Base-by-base conservation (phyloP, 1,140 invertebrate species). In the Drosophila tsacasi region DNA sequence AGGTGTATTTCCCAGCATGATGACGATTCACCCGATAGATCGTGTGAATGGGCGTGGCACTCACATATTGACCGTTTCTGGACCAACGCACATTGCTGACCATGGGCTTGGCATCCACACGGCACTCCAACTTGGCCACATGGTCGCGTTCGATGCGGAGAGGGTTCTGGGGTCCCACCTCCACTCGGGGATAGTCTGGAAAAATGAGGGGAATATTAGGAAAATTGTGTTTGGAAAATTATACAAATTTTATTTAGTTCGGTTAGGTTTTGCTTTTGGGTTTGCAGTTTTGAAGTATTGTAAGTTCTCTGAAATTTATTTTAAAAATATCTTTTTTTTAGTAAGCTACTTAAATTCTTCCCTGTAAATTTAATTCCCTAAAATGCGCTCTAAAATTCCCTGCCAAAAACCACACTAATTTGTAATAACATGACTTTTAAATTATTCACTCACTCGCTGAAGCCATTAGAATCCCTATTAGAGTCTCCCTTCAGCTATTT, bases 91-190 rank as follows among this genome's bases (percentile, higher is more conserved):
- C 96, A 74, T 94, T 95, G 62, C 93, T 95, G 0, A 98, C 97
- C 84, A 95, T 94, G 3, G 98, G 98, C 89, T 98, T 98, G 5
- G 97, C 96, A 79, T 98, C 97, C 1, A 98, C 97, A 66, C 95
- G 95, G 86, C 98, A 99, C 54, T 96, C 96, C 85, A 98, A 94
- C 2, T 95, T 96, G 1, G 97, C 97, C 9, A 95, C 95, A 15
- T 95, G 95, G 86, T 97, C 97, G 21, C 96, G 94, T 93, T 98
- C 97, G 2, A 98, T 96, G 80, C 95, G 95, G 27, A 98, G 78
- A 1, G 97, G 97, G 92, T 98, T 98, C 91, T 97, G 96, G 8
- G 97, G 97, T 0, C 97, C 97, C 19, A 98, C 96, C 78, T 96
- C 95, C 5, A 98, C 96, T 19, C 97, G 94, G 1, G 98, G 98